A percentile compares a stretch with the other conserved stretches of the same genome.
Evolutionary conservation across 2,113 vertebrate species (phyloP).

Genomic region (Grus americana): DNA sequence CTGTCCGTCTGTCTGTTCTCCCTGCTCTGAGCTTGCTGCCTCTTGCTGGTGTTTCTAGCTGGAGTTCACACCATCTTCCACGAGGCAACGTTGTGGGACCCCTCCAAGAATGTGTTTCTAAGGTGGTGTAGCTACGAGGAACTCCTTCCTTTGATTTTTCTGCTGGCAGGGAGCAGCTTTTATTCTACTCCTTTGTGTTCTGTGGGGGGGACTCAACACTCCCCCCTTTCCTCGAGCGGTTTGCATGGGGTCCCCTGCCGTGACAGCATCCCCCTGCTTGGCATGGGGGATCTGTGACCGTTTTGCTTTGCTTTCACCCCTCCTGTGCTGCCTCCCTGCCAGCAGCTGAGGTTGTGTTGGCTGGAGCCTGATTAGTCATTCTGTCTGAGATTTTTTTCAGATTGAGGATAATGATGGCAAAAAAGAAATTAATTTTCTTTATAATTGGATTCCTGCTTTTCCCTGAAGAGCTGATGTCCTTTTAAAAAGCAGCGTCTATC

Average conservation of each 20-base stretch:
- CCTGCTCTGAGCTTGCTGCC: not conserved
- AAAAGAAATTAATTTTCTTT: constrained; percentile 37
- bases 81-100: not conserved
- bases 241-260: not conserved
- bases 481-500: not conserved
- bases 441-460: not conserved
- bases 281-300: fast-evolving
- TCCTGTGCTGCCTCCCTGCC: not conserved
- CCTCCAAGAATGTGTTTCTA: not conserved
- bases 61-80: not conserved
- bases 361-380: not conserved
- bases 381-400: constrained; percentile 18
- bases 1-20: not conserved
- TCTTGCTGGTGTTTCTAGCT: not conserved
- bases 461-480: not conserved
- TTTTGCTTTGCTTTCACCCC: not conserved
- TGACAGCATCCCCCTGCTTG: not conserved
- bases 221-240: fast-evolving
- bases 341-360: not conserved
- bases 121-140: not conserved
- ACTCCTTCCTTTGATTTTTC: fast-evolving
- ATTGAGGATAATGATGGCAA: constrained; percentile 1
- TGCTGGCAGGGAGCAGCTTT: not conserved
- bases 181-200: not conserved
- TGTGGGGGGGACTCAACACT: fast-evolving